These are phyloP conservation scores for Drosophila colorata DNA, from an alignment of 2,888 invertebrate species.

Conservation along the genomic window DNA sequence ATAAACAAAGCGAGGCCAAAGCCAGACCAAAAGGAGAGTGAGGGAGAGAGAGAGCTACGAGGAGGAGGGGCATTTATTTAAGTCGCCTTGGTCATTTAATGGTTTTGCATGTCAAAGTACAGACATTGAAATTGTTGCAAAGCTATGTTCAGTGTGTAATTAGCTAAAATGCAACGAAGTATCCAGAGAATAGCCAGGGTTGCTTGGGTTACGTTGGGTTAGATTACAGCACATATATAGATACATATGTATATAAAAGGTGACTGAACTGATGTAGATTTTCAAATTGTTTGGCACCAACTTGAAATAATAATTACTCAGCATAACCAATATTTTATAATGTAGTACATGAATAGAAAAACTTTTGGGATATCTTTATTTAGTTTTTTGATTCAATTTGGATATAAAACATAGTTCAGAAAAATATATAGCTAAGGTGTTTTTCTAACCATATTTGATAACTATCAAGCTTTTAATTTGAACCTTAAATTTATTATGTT, in stretches of 20 bases:
- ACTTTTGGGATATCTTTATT: too few species aligned
- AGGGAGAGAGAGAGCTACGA: background rate
- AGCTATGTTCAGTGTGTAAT: conserved; percentile 18
- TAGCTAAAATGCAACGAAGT: conserved; percentile 33
- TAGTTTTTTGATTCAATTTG: too few species aligned
- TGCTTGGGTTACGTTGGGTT: conserved; percentile 19
- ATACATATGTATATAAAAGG: conserved; percentile 6
- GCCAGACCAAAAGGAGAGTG: conserved; percentile 14
- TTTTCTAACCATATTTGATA: too few species aligned
- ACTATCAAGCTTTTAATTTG: too few species aligned
- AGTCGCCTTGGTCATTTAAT: conserved; percentile 19
- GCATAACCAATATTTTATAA: too few species aligned
- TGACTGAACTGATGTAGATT: conserved; percentile 23
- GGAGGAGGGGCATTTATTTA: conserved; percentile 4
- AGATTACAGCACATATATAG: conserved; percentile 10
- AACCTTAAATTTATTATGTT: too few species aligned
- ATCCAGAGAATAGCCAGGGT: background rate
- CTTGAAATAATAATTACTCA: background rate
- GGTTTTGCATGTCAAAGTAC: conserved; percentile 36
- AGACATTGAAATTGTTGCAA: conserved; percentile 16
- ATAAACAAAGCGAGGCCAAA: conserved; percentile 49
- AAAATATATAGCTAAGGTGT: too few species aligned
- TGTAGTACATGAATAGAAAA: too few species aligned
- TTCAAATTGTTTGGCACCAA: background rate
- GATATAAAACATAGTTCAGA: too few species aligned